These are phyloP conservation scores for Amphipyra berbera DNA, from an alignment of 2,888 invertebrate species.

Conservation along the genomic window DNA sequence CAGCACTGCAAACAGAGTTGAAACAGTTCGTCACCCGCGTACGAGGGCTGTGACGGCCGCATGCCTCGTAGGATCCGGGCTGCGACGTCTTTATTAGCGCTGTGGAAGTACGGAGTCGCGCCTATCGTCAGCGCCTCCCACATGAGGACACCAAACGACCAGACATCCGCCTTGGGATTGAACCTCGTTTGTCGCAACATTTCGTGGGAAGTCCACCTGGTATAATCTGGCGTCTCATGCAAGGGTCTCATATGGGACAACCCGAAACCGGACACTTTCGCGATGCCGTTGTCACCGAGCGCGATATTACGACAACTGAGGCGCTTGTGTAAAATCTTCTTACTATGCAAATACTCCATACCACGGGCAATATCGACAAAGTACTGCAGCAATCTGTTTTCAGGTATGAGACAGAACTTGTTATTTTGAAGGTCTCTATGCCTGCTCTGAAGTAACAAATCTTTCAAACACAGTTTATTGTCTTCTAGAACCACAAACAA, in stretches of 20 bases:
- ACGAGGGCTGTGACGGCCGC: constrained; percentile 93
- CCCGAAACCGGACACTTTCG: constrained; percentile 94
- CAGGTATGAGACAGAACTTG: constrained; percentile 90
- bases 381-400: constrained; percentile 91
- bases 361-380: constrained; percentile 92
- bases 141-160: constrained; percentile 95
- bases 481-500: constrained; percentile 94
- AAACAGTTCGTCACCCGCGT: constrained; percentile 94
- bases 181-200: constrained; percentile 92
- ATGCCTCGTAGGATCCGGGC: constrained; percentile 92
- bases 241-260: constrained; percentile 91
- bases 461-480: constrained; percentile 92
- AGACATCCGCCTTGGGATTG: constrained; percentile 93
- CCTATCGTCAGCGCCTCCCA: constrained; percentile 96
- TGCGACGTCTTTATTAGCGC: constrained; percentile 91
- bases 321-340: constrained; percentile 93
- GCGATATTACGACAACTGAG: constrained; percentile 93
- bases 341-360: constrained; percentile 92
- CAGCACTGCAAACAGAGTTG: constrained; percentile 96
- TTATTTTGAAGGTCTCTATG: constrained; percentile 86
- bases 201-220: constrained; percentile 95
- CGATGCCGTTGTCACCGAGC: constrained; percentile 91
- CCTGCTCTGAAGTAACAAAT: constrained; percentile 91
- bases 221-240: constrained; percentile 92
- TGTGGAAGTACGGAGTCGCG: constrained; percentile 93